A percentile compares a stretch with the other conserved stretches of the same genome.
Evolutionary conservation across 2,888 invertebrate genomes (phyloP).

Genomic region (Teleiodes luculella): DNA sequence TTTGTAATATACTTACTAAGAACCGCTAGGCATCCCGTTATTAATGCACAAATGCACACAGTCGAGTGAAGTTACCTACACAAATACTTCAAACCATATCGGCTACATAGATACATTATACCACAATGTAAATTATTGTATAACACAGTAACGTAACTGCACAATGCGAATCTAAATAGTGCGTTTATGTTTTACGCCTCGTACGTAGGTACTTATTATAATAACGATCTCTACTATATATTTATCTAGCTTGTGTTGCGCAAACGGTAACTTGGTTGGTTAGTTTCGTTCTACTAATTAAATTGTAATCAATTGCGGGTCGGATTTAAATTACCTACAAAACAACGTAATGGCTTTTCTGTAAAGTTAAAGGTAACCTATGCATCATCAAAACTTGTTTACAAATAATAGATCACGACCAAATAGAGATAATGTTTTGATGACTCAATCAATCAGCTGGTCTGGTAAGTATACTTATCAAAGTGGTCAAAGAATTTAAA

Average conservation of each 20-base stretch:
- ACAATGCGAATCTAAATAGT: neutral
- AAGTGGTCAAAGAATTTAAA: no score
- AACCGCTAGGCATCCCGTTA: constrained; percentile 21
- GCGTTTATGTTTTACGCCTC: neutral
- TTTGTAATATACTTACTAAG: constrained; percentile 5
- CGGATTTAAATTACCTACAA: neutral
- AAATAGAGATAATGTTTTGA: neutral
- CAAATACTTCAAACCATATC: constrained; percentile 10
- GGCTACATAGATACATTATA: neutral
- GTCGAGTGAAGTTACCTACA: neutral
- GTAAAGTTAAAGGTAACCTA: neutral
- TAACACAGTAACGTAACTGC: neutral
- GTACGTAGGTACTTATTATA: neutral
- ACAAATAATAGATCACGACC: neutral
- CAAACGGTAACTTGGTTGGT: neutral
- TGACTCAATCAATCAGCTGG: neutral
- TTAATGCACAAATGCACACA: constrained; percentile 20
- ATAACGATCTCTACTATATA: neutral
- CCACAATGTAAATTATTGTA: neutral
- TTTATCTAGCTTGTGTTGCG: constrained; percentile 1
- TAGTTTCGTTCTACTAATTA: constrained; percentile 2
- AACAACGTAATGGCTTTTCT: neutral
- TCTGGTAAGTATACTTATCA: neutral
- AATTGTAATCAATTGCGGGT: neutral
- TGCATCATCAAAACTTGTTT: neutral